Percentiles rank a stretch among this genome's conserved stretches.
Evolutionary conservation across 1,140 invertebrate species (phyloP).

Genomic region (Euwallacea fornicatus): DNA sequence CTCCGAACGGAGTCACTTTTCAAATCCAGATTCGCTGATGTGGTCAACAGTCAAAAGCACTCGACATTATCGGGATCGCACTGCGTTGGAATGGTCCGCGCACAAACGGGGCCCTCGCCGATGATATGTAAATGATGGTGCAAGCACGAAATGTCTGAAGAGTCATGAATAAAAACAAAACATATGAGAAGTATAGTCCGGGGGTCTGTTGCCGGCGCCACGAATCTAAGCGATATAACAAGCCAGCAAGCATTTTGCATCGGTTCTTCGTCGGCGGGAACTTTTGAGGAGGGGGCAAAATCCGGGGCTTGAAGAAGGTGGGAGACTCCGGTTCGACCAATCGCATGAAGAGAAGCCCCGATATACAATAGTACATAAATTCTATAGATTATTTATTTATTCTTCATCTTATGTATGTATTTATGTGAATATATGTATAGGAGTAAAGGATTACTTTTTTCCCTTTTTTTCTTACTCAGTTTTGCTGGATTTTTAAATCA

Average conservation of each 20-base stretch:
- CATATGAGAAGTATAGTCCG: conserved; percentile 12
- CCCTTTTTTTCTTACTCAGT: conserved; percentile 28
- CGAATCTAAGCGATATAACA: conserved; percentile 47
- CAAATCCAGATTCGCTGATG: conserved; percentile 51
- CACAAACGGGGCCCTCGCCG: conserved; percentile 8
- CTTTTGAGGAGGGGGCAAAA: conserved; percentile 44
- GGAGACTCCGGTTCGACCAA: conserved; percentile 47
- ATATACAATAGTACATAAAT: conserved; percentile 57
- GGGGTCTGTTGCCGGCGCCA: conserved; percentile 44
- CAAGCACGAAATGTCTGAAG: conserved; percentile 8
- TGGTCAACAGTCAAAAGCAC: background rate
- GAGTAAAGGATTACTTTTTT: conserved; percentile 51
- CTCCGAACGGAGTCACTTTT: conserved; percentile 53
- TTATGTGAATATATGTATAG: conserved; percentile 54
- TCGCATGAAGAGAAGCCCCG: conserved; percentile 42
- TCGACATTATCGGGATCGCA: conserved; percentile 13
- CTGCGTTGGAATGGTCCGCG: conserved; percentile 23
- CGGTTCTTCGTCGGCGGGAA: conserved; percentile 45
- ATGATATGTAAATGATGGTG: conserved; percentile 31
- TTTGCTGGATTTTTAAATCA: conserved; percentile 31
- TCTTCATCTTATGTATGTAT: conserved; percentile 55
- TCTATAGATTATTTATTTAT: conserved; percentile 57
- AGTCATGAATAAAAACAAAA: conserved; percentile 23
- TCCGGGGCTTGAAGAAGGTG: conserved; percentile 48
- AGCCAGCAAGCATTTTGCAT: conserved; percentile 43